Conservation (phyloP, 2,888 invertebrate genomes). For the Tortrix viridana region DNA sequence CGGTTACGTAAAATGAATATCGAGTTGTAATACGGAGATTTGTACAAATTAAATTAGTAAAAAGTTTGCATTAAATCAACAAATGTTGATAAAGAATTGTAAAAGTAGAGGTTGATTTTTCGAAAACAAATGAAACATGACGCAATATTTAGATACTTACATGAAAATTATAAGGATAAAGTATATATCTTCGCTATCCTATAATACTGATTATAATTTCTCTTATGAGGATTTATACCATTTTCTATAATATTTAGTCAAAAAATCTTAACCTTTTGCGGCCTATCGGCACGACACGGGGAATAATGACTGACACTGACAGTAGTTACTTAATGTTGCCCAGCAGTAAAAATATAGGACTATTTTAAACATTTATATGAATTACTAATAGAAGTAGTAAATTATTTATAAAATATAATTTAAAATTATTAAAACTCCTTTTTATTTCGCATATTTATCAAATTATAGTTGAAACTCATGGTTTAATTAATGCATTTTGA, state of each 20-base stretch:
- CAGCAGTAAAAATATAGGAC: neutral
- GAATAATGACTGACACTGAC: conserved; percentile 25
- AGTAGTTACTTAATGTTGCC: conserved; percentile 19
- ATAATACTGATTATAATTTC: conserved; percentile 7
- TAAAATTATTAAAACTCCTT: no score
- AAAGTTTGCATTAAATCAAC: neutral
- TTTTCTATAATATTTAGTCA: conserved; percentile 22
- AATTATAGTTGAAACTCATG: no score
- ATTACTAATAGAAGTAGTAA: no score
- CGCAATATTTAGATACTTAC: conserved; percentile 53
- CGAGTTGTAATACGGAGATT: conserved; percentile 34
- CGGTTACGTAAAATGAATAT: conserved; percentile 22
- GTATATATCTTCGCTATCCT: conserved; percentile 26
- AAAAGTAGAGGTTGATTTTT: conserved; percentile 31
- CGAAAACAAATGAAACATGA: conserved; percentile 59
- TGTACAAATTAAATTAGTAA: neutral
- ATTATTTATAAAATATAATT: no score
- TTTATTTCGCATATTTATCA: no score
- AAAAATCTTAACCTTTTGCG: conserved; percentile 25
- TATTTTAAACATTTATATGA: neutral
- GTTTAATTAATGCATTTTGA: neutral
- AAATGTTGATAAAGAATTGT: conserved; percentile 20
- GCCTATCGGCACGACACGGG: conserved; percentile 31
- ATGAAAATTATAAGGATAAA: conserved; percentile 33
- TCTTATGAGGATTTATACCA: conserved; percentile 18